Evolutionary conservation across 2,888 invertebrate genomes (phyloP).

Genomic region (Baronia brevicornis): DNA sequence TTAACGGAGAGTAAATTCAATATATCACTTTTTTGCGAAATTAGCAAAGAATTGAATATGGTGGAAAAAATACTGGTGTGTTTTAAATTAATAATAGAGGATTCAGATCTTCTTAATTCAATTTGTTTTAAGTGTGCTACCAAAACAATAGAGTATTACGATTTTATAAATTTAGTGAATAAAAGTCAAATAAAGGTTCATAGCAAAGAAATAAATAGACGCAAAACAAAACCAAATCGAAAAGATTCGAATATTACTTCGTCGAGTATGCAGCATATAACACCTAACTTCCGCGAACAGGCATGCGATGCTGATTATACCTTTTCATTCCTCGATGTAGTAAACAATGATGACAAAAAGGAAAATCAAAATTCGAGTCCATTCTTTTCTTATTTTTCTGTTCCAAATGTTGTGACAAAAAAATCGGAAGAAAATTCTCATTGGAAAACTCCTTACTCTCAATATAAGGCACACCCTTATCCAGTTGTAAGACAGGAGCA

Average conservation of each 20-base stretch:
- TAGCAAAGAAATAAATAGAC: slow-evolving; percentile 26
- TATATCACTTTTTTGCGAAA: slow-evolving; percentile 47
- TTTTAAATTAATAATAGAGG: slow-evolving; percentile 49
- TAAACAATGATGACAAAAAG: slow-evolving; percentile 42
- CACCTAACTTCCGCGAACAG: slow-evolving; percentile 51
- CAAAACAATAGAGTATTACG: slow-evolving; percentile 53
- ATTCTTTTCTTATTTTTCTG: slow-evolving; percentile 58
- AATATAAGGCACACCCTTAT: slow-evolving; percentile 20
- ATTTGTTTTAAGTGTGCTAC: slow-evolving; percentile 60
- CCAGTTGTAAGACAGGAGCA: slow-evolving; percentile 20
- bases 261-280: slow-evolving; percentile 36
- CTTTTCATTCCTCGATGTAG: slow-evolving; percentile 52
- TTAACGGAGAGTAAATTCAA: slow-evolving; percentile 55
- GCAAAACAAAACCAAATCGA: slow-evolving; percentile 23
- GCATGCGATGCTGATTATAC: slow-evolving; percentile 52
- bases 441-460: slow-evolving; percentile 45
- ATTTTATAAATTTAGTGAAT: slow-evolving; percentile 44
- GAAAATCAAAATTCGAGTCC: slow-evolving; percentile 44
- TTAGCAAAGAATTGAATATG: slow-evolving; percentile 45
- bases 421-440: slow-evolving; percentile 28
- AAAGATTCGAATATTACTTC: slow-evolving; percentile 13
- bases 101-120: slow-evolving; percentile 43
- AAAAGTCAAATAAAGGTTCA: slow-evolving; percentile 41
- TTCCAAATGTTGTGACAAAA: slow-evolving; percentile 35
- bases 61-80: slow-evolving; percentile 53